Percentiles rank a stretch among this genome's conserved stretches.
Conservation (phyloP, 2,888 invertebrate genomes). For the Agrotis exclamationis region DNA sequence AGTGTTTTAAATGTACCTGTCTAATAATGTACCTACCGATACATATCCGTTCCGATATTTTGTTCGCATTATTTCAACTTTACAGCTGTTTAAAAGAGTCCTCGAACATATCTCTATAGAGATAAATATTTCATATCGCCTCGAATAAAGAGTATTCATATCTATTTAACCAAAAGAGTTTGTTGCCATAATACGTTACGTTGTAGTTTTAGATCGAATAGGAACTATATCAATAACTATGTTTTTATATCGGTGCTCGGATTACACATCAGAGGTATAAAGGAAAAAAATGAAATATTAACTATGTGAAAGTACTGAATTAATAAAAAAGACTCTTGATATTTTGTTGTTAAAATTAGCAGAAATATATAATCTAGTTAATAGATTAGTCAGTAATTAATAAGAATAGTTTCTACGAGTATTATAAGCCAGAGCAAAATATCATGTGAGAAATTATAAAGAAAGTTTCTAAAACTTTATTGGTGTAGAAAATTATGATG, state of each 20-base stretch:
- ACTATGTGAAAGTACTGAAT: slow-evolving; percentile 76
- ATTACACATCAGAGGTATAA: slow-evolving; percentile 82
- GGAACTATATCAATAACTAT: slow-evolving; percentile 73
- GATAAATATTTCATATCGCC: slow-evolving; percentile 56
- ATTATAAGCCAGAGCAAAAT: slow-evolving; percentile 59
- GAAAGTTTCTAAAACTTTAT: slow-evolving; percentile 71
- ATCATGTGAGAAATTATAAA: slow-evolving; percentile 61
- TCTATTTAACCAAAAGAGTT: slow-evolving; percentile 83
- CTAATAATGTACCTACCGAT: slow-evolving; percentile 79
- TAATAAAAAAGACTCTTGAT: slow-evolving; percentile 74
- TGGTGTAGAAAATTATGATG: slow-evolving; percentile 60
- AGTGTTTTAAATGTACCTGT: slow-evolving; percentile 83
- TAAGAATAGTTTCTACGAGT: slow-evolving; percentile 69
- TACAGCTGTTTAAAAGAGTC: slow-evolving; percentile 47
- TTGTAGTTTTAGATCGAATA: slow-evolving; percentile 77
- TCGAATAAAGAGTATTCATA: slow-evolving; percentile 62
- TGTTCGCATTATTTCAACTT: slow-evolving; percentile 43
- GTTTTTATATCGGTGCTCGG: slow-evolving; percentile 85
- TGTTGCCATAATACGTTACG: slow-evolving; percentile 84
- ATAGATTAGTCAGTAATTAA: slow-evolving; percentile 73
- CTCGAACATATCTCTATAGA: slow-evolving; percentile 53
- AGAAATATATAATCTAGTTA: slow-evolving; percentile 78
- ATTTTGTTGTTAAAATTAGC: slow-evolving; percentile 82
- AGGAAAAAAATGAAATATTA: slow-evolving; percentile 70
- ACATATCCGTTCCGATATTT: slow-evolving; percentile 79